These are phyloP conservation scores for Uloborus diversus DNA, from an alignment of 1,140 invertebrate genomes.

Conservation along the genomic window DNA sequence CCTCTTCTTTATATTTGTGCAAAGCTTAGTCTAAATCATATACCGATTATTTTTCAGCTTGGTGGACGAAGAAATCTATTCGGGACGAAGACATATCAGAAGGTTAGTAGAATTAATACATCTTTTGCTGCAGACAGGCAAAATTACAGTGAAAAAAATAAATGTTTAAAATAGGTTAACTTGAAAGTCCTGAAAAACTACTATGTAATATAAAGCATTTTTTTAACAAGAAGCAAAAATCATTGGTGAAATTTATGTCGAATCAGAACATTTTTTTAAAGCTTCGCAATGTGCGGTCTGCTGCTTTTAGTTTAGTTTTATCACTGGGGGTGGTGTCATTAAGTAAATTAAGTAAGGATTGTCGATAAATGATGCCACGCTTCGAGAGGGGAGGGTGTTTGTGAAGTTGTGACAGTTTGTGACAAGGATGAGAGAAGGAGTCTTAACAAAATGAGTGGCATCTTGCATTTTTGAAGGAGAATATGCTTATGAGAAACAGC, in stretches of 20 bases:
- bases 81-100: not conserved
- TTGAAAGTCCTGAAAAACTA: not conserved
- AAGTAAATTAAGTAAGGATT: no score
- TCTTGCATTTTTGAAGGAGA: no score
- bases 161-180: not conserved
- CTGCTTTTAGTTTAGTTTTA: no score
- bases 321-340: no score
- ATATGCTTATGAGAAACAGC: no score
- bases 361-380: no score
- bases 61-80: constrained; percentile 37
- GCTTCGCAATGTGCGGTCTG: no score
- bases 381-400: no score
- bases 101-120: not conserved
- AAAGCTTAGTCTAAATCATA: no score
- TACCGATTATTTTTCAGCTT: not conserved
- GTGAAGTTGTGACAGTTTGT: no score
- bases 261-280: not conserved
- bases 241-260: not conserved
- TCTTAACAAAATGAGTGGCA: no score
- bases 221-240: not conserved
- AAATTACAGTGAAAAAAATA: not conserved
- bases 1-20: not conserved
- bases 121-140: not conserved
- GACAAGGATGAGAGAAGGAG: no score
- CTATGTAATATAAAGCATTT: not conserved